These are phyloP conservation scores for Calliphora vomitoria DNA, from an alignment of 2,888 invertebrate species.

Conservation along the genomic window DNA sequence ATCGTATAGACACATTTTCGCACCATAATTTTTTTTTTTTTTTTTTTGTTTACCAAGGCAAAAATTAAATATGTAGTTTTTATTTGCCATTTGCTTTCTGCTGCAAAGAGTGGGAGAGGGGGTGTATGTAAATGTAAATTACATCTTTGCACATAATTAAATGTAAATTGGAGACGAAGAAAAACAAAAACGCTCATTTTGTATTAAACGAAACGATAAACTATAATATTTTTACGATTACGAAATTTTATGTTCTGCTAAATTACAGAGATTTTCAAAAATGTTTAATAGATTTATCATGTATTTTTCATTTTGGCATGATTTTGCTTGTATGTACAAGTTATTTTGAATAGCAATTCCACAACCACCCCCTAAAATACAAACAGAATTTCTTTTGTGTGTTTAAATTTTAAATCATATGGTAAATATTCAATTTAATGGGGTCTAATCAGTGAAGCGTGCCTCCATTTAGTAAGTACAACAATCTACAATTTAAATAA, in stretches of 20 bases:
- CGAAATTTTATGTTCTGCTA: not conserved
- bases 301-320: not conserved
- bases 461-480: constrained; percentile 62
- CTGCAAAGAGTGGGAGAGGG: not conserved
- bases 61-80: not conserved
- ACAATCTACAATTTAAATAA: constrained; percentile 54
- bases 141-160: constrained; percentile 22
- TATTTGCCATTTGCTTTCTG: not conserved
- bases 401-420: not conserved
- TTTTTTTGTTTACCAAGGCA: not conserved
- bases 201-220: not conserved
- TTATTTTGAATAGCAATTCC: not conserved
- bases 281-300: not conserved
- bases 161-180: not conserved
- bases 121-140: not conserved
- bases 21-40: no score
- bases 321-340: not conserved
- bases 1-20: no score
- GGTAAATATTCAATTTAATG: constrained; percentile 38
- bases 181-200: not conserved
- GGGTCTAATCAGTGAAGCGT: constrained; percentile 66
- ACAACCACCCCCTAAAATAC: not conserved
- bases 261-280: not conserved
- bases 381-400: not conserved
- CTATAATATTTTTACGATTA: constrained; percentile 7